Evolutionary conservation across 2,797 vertebrate genomes (phyloP).

Genomic region (Carcharodon carcharias): DNA sequence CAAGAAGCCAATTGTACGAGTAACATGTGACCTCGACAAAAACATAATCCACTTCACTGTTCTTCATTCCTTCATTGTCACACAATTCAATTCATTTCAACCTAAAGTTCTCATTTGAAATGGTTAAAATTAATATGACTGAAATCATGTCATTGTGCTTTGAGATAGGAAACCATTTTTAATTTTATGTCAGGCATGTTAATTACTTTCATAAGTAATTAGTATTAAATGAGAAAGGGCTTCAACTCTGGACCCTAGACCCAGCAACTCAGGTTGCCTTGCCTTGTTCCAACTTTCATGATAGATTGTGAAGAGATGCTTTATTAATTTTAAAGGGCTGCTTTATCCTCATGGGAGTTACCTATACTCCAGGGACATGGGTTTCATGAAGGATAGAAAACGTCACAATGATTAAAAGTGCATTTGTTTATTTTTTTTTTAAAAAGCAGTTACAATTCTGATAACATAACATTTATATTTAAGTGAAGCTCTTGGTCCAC

Average conservation of each 20-base stretch:
- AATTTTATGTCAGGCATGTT: not conserved
- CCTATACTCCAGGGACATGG: not conserved
- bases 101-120: not conserved
- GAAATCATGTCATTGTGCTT: not conserved
- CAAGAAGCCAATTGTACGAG: not conserved
- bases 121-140: not conserved
- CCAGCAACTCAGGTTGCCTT: not conserved
- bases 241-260: not conserved
- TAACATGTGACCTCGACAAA: not conserved
- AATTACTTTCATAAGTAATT: not conserved
- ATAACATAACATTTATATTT: not conserved
- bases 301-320: not conserved
- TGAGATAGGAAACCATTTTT: not conserved
- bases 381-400: not conserved
- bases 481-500: not conserved
- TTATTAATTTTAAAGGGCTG: not conserved
- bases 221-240: not conserved
- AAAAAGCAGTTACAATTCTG: not conserved
- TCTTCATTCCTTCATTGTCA: not conserved
- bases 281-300: not conserved
- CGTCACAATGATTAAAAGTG: not conserved
- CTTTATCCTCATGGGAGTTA: not conserved
- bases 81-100: not conserved
- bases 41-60: not conserved
- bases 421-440: not conserved